Percentiles rank a stretch among this genome's conserved stretches.
Conservation (phyloP, 2,888 invertebrate species). For the Dexiosoma caninum region DNA sequence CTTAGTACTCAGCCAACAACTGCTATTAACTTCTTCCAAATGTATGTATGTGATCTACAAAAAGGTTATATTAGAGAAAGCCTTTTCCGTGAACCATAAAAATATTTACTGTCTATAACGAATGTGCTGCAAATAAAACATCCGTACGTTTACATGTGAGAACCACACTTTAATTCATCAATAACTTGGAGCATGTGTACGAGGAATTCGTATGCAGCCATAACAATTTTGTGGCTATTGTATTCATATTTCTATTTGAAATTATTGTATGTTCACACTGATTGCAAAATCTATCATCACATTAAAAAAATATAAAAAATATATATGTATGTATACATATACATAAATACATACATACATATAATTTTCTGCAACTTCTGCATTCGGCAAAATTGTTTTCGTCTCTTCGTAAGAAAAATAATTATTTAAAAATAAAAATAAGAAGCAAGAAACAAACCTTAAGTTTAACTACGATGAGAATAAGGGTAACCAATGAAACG, state of each 20-base stretch:
- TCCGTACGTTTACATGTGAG: neutral
- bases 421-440: constrained; percentile 11
- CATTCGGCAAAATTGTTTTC: constrained; percentile 15
- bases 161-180: neutral
- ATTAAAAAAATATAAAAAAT: constrained; percentile 7
- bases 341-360: neutral
- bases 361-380: neutral
- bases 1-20: no score
- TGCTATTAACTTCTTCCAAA: no score
- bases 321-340: no score
- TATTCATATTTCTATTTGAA: neutral
- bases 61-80: no score
- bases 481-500: no score
- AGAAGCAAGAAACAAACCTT: constrained; percentile 14
- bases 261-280: constrained; percentile 42
- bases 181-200: constrained; percentile 6
- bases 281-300: constrained; percentile 46
- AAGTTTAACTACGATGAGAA: neutral
- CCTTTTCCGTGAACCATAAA: no score
- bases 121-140: constrained; percentile 7
- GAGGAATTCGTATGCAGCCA: neutral
- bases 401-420: neutral
- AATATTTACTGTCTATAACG: neutral
- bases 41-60: no score
- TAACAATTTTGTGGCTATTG: neutral